Evolutionary conservation across 2,888 invertebrate genomes (phyloP), one percentile per base, ranked within the genome.

Genomic region (Megalurothrips usitatus): DNA sequence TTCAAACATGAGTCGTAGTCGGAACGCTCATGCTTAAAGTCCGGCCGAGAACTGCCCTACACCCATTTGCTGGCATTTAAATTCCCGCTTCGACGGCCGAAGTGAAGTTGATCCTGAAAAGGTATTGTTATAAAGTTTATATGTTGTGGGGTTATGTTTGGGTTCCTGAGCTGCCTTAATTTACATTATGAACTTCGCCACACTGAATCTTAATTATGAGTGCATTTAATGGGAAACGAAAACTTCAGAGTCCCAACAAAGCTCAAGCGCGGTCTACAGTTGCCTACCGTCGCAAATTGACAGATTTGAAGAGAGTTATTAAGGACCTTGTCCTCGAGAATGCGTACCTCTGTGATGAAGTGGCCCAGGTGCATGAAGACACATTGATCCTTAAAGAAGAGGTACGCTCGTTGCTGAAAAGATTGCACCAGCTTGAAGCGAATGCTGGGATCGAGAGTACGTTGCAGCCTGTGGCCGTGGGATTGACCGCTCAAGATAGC

Each of bases 341-440:
- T 75, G 68, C 68, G 3, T 75, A 75, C 68, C 26, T 75, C 4
- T 75, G 68, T 75, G 68, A 75, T 75, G 68, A 75, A 75, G 68
- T 75, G 26, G 68, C 68, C 26, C 68, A 75, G 26, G 68, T 75
- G 12, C 68, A 75, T 75, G 68, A 75, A 75, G 68, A 75, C 26
- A 75, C 68, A 23, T 75, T 75, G 68, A 26, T 75, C 26, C 26
- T 75, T 8, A 75, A 75, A 26, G 68, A 75, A 26, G 68, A 75
- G 12, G 68, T 75, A 12, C 68, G 68, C 68, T 75, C 68, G 12
- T 26, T 75, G 12, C 26, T 75, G 68, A 75, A 75, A 75, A 23
- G 68, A 26, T 26, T 75, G 68, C 68, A 75, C 12, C 68, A 75
- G 23, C 23, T 75, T 6, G 68, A 75, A 75, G 68, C 68, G 1